Conservation (phyloP, 2,113 vertebrate genomes). For the Cygnus buccinator region DNA sequence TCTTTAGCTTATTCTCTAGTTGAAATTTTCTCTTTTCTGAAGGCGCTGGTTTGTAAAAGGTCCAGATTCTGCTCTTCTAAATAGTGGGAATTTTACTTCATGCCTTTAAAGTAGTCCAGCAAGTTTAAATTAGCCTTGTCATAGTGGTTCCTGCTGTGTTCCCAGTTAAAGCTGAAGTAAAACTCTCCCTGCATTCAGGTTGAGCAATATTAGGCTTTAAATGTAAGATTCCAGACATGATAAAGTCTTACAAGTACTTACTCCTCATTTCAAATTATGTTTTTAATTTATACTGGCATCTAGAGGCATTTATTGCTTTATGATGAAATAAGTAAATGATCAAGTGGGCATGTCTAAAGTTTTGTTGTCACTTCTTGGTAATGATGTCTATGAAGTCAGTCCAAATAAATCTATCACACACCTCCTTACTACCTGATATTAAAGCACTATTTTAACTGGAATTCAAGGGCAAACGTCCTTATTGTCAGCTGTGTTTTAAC, state of each 20-base stretch:
- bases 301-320: background rate
- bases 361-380: background rate
- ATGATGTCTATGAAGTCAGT: background rate
- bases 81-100: background rate
- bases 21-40: background rate
- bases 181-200: background rate
- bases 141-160: background rate
- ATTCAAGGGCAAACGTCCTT: background rate
- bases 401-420: background rate
- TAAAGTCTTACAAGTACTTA: background rate
- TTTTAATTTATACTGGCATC: slow-evolving; percentile 12
- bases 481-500: background rate
- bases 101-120: background rate
- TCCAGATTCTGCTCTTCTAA: background rate
- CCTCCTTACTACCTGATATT: background rate
- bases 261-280: background rate
- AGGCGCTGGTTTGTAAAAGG: background rate
- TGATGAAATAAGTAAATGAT: background rate
- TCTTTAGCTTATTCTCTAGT: background rate
- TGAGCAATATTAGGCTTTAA: background rate
- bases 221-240: background rate
- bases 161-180: background rate
- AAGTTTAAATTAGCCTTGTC: background rate
- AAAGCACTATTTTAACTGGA: background rate
- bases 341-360: background rate